Evolutionary conservation across 2,888 invertebrate species (phyloP).

Genomic region (Pandemis heparana): DNA sequence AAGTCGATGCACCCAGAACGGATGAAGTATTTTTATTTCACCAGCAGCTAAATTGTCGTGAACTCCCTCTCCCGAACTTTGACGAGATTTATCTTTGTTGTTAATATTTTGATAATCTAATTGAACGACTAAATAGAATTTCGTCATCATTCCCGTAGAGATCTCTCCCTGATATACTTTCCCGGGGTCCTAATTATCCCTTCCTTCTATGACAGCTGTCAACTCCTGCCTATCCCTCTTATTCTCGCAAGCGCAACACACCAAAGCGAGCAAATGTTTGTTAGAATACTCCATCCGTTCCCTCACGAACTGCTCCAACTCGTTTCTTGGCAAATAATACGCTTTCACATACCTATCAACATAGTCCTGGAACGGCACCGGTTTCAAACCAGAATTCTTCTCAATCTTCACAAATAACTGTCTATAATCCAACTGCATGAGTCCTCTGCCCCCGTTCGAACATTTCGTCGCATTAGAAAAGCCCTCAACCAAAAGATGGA

Average conservation of each 20-base stretch:
- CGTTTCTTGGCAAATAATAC: slow-evolving; percentile 95
- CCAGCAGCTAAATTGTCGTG: too few species aligned
- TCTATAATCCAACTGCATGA: slow-evolving; percentile 99
- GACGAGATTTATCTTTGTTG: too few species aligned
- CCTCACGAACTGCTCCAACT: slow-evolving; percentile 95
- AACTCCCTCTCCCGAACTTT: too few species aligned
- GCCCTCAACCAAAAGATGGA: slow-evolving; percentile 96
- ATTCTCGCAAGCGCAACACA: slow-evolving; percentile 94
- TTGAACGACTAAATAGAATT: too few species aligned
- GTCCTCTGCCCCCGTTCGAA: slow-evolving; percentile 97
- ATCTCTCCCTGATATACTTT: not conserved
- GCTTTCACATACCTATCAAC: slow-evolving; percentile 98
- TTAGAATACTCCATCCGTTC: slow-evolving; percentile 95
- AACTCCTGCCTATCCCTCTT: slow-evolving; percentile 94
- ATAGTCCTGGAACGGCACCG: slow-evolving; percentile 94
- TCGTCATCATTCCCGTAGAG: too few species aligned
- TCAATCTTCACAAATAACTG: slow-evolving; percentile 97
- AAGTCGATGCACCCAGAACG: too few species aligned
- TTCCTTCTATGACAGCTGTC: slow-evolving; percentile 89
- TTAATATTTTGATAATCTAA: too few species aligned
- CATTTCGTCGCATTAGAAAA: slow-evolving; percentile 97
- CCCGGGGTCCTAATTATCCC: slow-evolving; percentile 56
- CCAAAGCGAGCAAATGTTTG: slow-evolving; percentile 93
- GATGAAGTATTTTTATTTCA: too few species aligned
- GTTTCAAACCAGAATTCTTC: slow-evolving; percentile 92